phyloP scores from a whole-genome alignment of 92 coral and sea anemone species.

The Epizoanthus ramosus region DNA sequence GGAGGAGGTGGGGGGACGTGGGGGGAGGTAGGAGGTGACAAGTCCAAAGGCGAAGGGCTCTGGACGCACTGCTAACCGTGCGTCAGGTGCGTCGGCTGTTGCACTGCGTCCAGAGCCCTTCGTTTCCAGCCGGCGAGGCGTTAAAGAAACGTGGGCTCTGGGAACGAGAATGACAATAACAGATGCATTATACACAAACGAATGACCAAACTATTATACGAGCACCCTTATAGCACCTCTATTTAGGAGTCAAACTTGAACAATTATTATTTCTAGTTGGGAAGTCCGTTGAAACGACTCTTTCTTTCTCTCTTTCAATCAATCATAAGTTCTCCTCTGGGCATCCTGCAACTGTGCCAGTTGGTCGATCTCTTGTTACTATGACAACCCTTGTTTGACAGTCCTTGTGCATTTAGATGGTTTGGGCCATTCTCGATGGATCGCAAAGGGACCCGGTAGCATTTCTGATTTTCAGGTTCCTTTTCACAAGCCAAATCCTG shows the following conservation, averaged over 20 bases:
- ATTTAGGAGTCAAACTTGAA: neutral
- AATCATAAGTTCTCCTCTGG: constrained; percentile 22
- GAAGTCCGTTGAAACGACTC: neutral
- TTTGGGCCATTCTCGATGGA: constrained; percentile 20
- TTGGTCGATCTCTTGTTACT: neutral
- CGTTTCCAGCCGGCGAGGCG: too few species aligned
- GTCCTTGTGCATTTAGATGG: constrained; percentile 11
- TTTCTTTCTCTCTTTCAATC: neutral
- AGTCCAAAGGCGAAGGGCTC: too few species aligned
- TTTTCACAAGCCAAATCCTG: neutral
- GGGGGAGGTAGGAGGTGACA: too few species aligned
- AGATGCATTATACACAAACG: neutral
- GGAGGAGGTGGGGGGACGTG: too few species aligned
- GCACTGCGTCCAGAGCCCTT: too few species aligned
- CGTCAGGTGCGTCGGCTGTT: too few species aligned
- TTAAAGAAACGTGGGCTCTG: too few species aligned
- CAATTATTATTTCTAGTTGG: constrained; percentile 2
- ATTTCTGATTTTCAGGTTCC: neutral
- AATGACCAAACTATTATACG: neutral
- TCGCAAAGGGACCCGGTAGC: constrained; percentile 24
- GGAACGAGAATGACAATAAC: too few species aligned
- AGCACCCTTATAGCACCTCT: neutral
- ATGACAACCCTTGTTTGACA: constrained; percentile 25
- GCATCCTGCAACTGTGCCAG: constrained; percentile 28
- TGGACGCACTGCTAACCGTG: too few species aligned